phyloP scores from a whole-genome alignment of 2,797 vertebrate genomes.

The Lateolabrax maculatus region DNA sequence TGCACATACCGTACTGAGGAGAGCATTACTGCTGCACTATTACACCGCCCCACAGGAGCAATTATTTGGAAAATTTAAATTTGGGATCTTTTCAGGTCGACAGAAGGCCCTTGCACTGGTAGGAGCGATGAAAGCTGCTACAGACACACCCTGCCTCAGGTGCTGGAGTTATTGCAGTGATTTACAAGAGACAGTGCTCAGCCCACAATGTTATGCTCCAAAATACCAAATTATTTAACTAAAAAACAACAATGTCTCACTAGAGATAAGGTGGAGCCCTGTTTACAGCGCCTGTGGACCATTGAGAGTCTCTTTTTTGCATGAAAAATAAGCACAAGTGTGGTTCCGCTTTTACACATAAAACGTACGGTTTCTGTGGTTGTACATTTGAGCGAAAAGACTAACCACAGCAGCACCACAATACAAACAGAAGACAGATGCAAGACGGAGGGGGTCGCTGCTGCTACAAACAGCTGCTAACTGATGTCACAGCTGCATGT shows the following conservation, averaged over 20 bases:
- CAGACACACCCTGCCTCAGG: slow-evolving; percentile 34
- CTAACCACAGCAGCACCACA: neutral
- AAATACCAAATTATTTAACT: slow-evolving; percentile 44
- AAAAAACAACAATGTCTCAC: slow-evolving; percentile 22
- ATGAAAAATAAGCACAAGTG: neutral
- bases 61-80: slow-evolving; percentile 52
- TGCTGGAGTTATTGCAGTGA: slow-evolving; percentile 1
- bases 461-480: slow-evolving; percentile 59
- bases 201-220: neutral
- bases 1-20: slow-evolving; percentile 12
- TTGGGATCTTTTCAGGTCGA: slow-evolving; percentile 35
- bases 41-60: slow-evolving; percentile 29
- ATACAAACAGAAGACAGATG: slow-evolving; percentile 34
- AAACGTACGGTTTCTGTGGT: neutral
- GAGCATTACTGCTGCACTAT: slow-evolving; percentile 44
- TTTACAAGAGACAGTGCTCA: slow-evolving; percentile 5
- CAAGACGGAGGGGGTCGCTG: slow-evolving; percentile 34
- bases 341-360: neutral
- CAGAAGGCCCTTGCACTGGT: slow-evolving; percentile 12
- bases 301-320: neutral
- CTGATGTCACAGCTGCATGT: slow-evolving; percentile 44
- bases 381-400: slow-evolving; percentile 12
- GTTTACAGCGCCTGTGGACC: neutral
- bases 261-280: neutral
- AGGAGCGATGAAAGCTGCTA: neutral